Evolutionary conservation across 2,888 invertebrate genomes (phyloP).

Genomic region (Plagodis pulveraria): DNA sequence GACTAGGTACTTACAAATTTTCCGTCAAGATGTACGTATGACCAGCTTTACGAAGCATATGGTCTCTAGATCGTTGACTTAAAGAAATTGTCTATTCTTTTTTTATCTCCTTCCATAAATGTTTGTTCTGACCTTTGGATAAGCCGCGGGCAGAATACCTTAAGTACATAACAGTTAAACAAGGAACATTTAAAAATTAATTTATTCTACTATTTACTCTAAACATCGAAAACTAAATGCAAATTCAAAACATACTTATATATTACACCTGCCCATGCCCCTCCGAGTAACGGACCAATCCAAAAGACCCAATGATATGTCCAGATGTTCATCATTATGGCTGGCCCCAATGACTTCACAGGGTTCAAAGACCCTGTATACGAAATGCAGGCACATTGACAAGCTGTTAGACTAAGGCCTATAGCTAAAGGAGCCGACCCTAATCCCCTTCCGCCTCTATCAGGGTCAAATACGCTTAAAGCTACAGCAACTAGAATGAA

Average conservation of each 20-base stretch:
- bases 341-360: slow-evolving; percentile 42
- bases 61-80: no score
- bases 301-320: slow-evolving; percentile 45
- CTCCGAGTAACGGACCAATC: slow-evolving; percentile 44
- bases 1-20: no score
- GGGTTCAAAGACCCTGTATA: slow-evolving; percentile 49
- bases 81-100: no score
- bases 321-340: slow-evolving; percentile 42
- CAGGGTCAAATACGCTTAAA: slow-evolving; percentile 41
- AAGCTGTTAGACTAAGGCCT: slow-evolving; percentile 45
- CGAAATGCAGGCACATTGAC: slow-evolving; percentile 40
- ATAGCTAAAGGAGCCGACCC: slow-evolving; percentile 48
- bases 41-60: no score
- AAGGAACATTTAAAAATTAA: no score
- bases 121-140: no score
- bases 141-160: no score
- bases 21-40: no score
- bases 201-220: background rate
- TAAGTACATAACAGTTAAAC: no score
- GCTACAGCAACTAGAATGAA: slow-evolving; percentile 44
- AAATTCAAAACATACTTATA: slow-evolving; percentile 40
- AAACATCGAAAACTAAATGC: slow-evolving; percentile 3
- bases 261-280: slow-evolving; percentile 41
- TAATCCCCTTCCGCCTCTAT: slow-evolving; percentile 42
- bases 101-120: no score